These are phyloP conservation scores for Apotomis turbidana DNA, from an alignment of 2,888 invertebrate genomes.

Conservation along the genomic window DNA sequence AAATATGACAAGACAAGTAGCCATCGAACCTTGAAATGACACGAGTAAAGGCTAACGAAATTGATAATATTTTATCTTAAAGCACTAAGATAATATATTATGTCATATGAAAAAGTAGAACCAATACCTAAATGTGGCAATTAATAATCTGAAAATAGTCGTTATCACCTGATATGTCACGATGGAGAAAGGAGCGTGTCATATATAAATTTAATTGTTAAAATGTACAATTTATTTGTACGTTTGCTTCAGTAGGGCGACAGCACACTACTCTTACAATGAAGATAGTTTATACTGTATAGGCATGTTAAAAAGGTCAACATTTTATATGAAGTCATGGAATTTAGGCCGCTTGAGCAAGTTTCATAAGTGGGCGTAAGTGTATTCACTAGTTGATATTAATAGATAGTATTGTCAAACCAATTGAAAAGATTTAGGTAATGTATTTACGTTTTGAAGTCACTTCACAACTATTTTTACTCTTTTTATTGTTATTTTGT, in stretches of 20 bases:
- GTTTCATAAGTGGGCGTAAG: not conserved
- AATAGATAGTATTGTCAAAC: not conserved
- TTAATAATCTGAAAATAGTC: too few relatives aligned
- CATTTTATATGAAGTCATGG: slow-evolving; percentile 9
- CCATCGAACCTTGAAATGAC: slow-evolving; percentile 18
- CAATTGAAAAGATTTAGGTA: not conserved
- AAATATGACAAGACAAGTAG: slow-evolving; percentile 5
- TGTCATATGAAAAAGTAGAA: not conserved
- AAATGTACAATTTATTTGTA: not conserved
- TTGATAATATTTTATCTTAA: slow-evolving; percentile 18
- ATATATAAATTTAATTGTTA: too few relatives aligned
- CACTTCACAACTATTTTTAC: not conserved
- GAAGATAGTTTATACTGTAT: slow-evolving; percentile 24
- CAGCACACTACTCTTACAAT: slow-evolving; percentile 8
- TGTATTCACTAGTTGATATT: not conserved
- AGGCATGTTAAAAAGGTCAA: slow-evolving; percentile 16
- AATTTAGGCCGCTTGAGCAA: not conserved
- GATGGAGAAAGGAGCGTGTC: too few relatives aligned
- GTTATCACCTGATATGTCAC: too few relatives aligned
- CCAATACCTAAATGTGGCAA: too few relatives aligned
- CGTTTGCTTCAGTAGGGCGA: slow-evolving; percentile 18
- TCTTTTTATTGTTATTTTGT: too few relatives aligned
- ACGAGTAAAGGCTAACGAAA: slow-evolving; percentile 6
- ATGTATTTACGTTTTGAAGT: not conserved
- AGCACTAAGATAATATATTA: not conserved